Evolutionary conservation across 2,888 invertebrate genomes (phyloP), one percentile per base, ranked within the genome.

Genomic region (Gortyna flavago): DNA sequence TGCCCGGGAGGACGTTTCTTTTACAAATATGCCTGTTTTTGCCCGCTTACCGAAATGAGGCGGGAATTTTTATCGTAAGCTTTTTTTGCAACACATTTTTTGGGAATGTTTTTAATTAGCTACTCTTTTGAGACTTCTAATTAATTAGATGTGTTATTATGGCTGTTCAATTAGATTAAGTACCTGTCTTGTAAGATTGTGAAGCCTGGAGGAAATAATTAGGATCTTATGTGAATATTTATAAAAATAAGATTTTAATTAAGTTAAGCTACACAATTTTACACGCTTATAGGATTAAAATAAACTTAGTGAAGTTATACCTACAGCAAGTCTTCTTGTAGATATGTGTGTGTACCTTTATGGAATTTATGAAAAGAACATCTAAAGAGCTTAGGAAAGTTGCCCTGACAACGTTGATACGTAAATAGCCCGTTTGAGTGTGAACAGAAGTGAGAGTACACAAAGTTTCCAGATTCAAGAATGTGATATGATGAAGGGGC

Each of bases 1-100:
- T 93, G 91, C 93, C 93, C 92, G 92, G 93, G 92, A 95, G 94
- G 91, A 93, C 92, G 91, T 91, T 93, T 84, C 89, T 86, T 88
- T 93, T 92, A 93, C 94, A 94, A 94, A 95, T 95, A 94, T 95
- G 94, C 92, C 91, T 90, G 92, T 93, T 93, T 93, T 92, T 92
- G 87, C 90, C 91, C 91, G 91, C 91, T 94, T 93, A 91, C 93
- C 91, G 89, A 93, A 94, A 95, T 92, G 92, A 91, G 90, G 90
- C 91, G 90, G 87, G 90, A 91, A 90, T 92, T 94, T 82, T 93
- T 91, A 92, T 91, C 92, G 91, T 89, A 90, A 85, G 64, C 54
- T 86, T 91, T 93, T 94, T 93, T 75, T 44, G 57, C 90, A 89
- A 89, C 90, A 91, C 89, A 91, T 91, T 93, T 93, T 80, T 92